Conservation (phyloP, 2,888 invertebrate species). For the Pycnomerus fuliginosus region DNA sequence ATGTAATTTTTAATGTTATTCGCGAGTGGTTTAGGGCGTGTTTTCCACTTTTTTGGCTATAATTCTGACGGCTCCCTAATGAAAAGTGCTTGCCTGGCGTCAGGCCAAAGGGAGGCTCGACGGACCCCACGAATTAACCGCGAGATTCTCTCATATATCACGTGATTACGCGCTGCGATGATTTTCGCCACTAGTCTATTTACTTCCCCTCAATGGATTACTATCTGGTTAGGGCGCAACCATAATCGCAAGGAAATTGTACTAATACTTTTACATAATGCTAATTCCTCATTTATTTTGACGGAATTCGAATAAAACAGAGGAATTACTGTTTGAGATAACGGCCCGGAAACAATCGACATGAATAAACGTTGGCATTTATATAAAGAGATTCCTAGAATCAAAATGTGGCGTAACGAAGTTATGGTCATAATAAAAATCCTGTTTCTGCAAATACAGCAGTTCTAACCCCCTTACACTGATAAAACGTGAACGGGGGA, state of each 20-base stretch:
- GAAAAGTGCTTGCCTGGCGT: slow-evolving; percentile 38
- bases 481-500: slow-evolving; percentile 47
- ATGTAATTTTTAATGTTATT: slow-evolving; percentile 49
- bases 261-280: too few relatives aligned
- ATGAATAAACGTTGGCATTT: slow-evolving; percentile 26
- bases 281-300: too few relatives aligned
- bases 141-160: slow-evolving; percentile 49
- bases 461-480: slow-evolving; percentile 49
- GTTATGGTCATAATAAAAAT: slow-evolving; percentile 41
- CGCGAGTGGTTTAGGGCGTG: slow-evolving; percentile 36
- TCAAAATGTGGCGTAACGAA: slow-evolving; percentile 39
- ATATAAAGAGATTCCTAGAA: slow-evolving; percentile 25
- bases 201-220: slow-evolving; percentile 42
- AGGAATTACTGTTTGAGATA: too few relatives aligned
- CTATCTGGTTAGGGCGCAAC: slow-evolving; percentile 26
- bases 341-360: slow-evolving; percentile 22
- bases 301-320: too few relatives aligned
- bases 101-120: slow-evolving; percentile 33
- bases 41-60: slow-evolving; percentile 33
- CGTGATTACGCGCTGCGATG: slow-evolving; percentile 50
- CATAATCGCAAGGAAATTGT: slow-evolving; percentile 25
- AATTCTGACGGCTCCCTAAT: slow-evolving; percentile 28
- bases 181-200: slow-evolving; percentile 48
- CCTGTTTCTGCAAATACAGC: slow-evolving; percentile 49
- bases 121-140: slow-evolving; percentile 48